Percentiles rank a stretch among this genome's conserved stretches.
Conservation (phyloP, 2,113 vertebrate species). For the Pongo pygmaeus region DNA sequence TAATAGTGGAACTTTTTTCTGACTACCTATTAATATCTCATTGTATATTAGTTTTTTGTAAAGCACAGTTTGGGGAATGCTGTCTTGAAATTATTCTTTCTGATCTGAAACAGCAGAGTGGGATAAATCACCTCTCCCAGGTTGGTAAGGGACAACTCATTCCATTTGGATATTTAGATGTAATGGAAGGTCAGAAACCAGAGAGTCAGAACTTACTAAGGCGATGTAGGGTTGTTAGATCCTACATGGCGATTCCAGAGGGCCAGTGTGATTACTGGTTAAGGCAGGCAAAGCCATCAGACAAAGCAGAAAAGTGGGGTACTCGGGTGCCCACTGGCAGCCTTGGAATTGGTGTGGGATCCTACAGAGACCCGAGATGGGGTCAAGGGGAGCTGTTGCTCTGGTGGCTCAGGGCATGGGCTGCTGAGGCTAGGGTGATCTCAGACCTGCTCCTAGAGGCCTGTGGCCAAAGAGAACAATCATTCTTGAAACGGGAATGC, state of each 20-base stretch:
- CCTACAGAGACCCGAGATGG: background rate
- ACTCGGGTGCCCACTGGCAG: too few species aligned
- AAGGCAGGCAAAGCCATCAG: too few species aligned
- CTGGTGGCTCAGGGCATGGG: background rate
- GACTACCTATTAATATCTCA: background rate
- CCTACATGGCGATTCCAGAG: rapidly evolving
- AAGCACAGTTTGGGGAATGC: background rate
- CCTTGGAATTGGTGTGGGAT: background rate
- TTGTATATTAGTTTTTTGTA: background rate
- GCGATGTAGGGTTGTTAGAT: background rate
- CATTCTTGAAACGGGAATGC: background rate
- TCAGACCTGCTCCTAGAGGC: background rate
- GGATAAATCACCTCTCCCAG: rapidly evolving
- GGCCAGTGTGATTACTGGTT: too few species aligned
- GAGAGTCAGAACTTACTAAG: background rate
- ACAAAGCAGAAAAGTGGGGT: background rate
- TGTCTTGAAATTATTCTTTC: background rate
- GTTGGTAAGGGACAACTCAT: background rate
- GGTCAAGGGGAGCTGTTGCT: too few species aligned
- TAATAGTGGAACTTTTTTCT: background rate
- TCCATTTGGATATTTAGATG: background rate
- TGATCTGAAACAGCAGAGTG: background rate
- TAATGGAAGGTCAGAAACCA: too few species aligned
- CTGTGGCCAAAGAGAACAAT: background rate
- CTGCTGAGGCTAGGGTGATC: background rate